Base-by-base conservation (phyloP, 2,888 invertebrate species). In the Trichopoda pennipes region DNA sequence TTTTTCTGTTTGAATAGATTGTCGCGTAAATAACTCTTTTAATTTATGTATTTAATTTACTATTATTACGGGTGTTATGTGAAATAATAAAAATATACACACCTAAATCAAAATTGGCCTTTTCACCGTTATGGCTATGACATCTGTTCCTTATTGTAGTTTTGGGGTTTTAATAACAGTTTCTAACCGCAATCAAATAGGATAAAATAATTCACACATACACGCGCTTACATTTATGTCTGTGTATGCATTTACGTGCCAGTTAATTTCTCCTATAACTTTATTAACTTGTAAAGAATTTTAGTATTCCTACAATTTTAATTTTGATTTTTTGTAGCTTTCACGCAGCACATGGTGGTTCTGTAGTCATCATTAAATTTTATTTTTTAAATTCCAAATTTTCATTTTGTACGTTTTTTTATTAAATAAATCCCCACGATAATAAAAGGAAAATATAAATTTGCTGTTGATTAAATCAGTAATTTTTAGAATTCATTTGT, bases 101-200 rank as follows among this genome's bases (percentile, higher is more conserved):
- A 63, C 49, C 49, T 38, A 47, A 49, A 56, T 49, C 61, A 63
- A 68, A 68, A 74, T 73, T 79, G 60, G 10, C 47, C 17, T 73
- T 42, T 61, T 49, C 32, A 38, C 60, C 38, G 58, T 68, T 77
- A 81, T 68, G 61, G 49, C 17, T 77, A 21, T 72, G 72, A 77
- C 73, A 77, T 68, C 68, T 73, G 80, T 75, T 76, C 63, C 6
- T 47, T 63, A 17, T 47, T 55, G 69, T 51, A 68, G 66, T 42
- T 72, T 77, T 35, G 76, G 76, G 19, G 80, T 64, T 56, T 77
- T 47, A 69, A 70, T 77, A 49, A 21, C 63, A 77, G 38, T 56
- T 56, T 28, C 9, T 21, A 64, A 70, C 77, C 77, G 38, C 77
- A 28, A 28, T 4, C 8, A 1, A 6, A 8, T 4, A 28, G 7